These are phyloP conservation scores for Trachymyrmex septentrionalis DNA, from an alignment of 1,140 invertebrate species.

Conservation along the genomic window DNA sequence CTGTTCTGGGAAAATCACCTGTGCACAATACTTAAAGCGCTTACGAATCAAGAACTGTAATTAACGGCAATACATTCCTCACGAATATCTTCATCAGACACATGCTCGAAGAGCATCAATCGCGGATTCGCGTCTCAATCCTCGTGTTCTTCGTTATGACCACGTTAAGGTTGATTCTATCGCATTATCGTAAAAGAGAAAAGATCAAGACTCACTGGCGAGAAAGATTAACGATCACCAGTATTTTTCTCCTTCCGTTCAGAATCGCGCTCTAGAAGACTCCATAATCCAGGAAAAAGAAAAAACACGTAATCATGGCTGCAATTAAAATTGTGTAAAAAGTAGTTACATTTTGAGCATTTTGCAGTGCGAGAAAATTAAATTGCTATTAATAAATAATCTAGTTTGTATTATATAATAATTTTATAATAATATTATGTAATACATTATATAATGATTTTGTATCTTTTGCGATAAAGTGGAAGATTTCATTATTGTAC, in stretches of 20 bases:
- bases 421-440: too few relatives aligned
- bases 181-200: background rate
- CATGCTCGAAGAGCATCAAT: constrained; percentile 11
- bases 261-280: background rate
- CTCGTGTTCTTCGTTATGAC: constrained; percentile 7
- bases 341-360: background rate
- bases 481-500: background rate
- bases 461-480: background rate
- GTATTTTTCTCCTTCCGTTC: background rate
- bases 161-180: background rate
- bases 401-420: too few relatives aligned
- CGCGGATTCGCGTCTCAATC: constrained; percentile 23
- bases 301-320: background rate
- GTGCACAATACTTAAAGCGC: constrained; percentile 16
- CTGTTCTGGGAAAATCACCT: constrained; percentile 21
- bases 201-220: background rate
- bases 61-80: constrained; percentile 65
- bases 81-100: constrained; percentile 17
- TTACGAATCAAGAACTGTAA: constrained; percentile 54
- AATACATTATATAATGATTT: background rate
- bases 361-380: background rate
- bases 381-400: background rate
- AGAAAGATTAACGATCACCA: background rate
- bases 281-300: background rate
- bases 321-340: background rate